Base-by-base conservation (phyloP, 2,797 vertebrate genomes). In the Tinamus major region DNA sequence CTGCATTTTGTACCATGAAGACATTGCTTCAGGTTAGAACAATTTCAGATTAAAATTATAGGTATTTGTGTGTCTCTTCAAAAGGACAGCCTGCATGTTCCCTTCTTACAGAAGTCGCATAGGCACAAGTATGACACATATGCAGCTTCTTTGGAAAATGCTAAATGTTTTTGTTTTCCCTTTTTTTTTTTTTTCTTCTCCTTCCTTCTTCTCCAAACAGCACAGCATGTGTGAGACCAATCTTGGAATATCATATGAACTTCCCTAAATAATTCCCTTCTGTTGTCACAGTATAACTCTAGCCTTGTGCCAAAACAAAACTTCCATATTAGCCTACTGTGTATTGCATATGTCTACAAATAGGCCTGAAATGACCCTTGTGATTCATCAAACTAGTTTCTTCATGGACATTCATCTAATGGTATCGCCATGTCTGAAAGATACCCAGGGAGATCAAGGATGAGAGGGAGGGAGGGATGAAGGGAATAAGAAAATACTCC, bases 1-100 rank as follows among this genome's bases (percentile, higher is more conserved):
- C 48, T 77, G 27, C 6, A 3, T 79, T 84, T 44, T 84, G 37
- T 64, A 39, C 39, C 42, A 9, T 20, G 46, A 87, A 85, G 37
- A 95, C 71, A 79, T 33, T 35, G 41, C 5, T 84, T 62, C 33
- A 44, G 35, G 58, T 92, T 49, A 92, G 92, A 96, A 91, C 11
- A 26, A 70, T 90, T 91, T 76, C 82, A 78, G 69, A 56, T 65
- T 84, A 41, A 88, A 87, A 31, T 6, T 69, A 13, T 6, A 3
- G 15, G 46, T 42, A 27, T 67, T 76, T 53, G 24, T 64, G 26
- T 27, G 64, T 15, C 56, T 51, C 42, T 82, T 85, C 51, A 51
- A 77, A 64, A 37, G 53, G 21, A 46, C 24, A 55, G 27, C 7
- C n/a, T 69, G 37, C 68, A 27, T 72, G 46, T 63, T 58, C 55